These are phyloP conservation scores for Ophiothrix spiculata DNA, from an alignment of 35 echinoderm and acorn worm genomes.

Conservation along the genomic window DNA sequence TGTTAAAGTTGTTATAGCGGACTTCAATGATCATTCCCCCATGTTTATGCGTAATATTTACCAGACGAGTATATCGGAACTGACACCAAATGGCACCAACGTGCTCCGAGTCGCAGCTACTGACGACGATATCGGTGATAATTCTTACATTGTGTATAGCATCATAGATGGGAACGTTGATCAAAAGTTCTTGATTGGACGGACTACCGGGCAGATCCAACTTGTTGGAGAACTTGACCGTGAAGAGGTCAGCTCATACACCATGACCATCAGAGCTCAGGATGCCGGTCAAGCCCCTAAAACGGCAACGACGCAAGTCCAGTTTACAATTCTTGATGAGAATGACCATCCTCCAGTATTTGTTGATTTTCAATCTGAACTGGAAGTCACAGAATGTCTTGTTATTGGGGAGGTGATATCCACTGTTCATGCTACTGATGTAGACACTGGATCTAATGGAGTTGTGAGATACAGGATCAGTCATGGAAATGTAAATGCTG, in stretches of 20 bases:
- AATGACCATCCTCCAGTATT: conserved; percentile 89
- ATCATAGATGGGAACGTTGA: conserved; percentile 76
- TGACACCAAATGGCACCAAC: conserved; percentile 52
- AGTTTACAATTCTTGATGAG: conserved; percentile 81
- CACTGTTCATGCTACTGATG: conserved; percentile 68
- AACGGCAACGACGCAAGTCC: conserved; percentile 36
- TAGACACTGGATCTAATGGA: conserved; percentile 73
- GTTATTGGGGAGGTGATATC: conserved; percentile 70
- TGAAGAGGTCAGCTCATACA: conserved; percentile 53
- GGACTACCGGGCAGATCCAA: conserved; percentile 68
- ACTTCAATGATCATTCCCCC: conserved; percentile 92
- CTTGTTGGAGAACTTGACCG: conserved; percentile 59
- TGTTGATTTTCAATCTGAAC: neutral
- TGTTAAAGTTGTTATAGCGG: conserved; percentile 66
- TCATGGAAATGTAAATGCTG: conserved; percentile 54
- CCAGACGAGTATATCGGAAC: conserved; percentile 76
- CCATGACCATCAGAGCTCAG: conserved; percentile 60
- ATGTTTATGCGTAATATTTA: conserved; percentile 53
- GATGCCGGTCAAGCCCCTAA: conserved; percentile 61
- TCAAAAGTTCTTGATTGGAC: conserved; percentile 62
- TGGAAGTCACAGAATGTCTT: conserved; percentile 86
- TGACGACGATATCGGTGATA: conserved; percentile 75
- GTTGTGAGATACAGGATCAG: conserved; percentile 70
- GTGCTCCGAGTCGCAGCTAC: conserved; percentile 60
- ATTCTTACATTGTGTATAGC: conserved; percentile 83